Conservation (phyloP, 2,888 invertebrate genomes). For the Parelbella ahira region DNA sequence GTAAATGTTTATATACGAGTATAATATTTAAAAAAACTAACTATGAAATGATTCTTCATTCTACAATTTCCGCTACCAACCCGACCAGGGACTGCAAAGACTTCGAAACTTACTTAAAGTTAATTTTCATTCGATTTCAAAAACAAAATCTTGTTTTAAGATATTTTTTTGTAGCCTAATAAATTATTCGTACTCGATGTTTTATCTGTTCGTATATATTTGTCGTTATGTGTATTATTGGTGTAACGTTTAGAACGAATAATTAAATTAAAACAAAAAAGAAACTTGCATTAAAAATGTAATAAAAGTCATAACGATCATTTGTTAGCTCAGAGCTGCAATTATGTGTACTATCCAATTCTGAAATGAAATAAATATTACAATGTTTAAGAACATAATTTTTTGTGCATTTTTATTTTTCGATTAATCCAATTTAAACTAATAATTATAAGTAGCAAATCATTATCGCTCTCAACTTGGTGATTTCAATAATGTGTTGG, state of each 20-base stretch:
- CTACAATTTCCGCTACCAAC: no score
- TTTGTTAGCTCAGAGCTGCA: constrained; percentile 65
- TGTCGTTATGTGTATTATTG: constrained; percentile 30
- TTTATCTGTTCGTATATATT: constrained; percentile 6
- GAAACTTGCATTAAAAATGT: constrained; percentile 36
- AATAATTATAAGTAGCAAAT: no score
- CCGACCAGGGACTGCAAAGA: no score
- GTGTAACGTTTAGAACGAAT: constrained; percentile 53
- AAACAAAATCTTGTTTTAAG: no score
- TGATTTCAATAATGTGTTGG: no score
- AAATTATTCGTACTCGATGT: constrained; percentile 13
- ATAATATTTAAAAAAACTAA: not conserved
- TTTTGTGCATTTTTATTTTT: constrained; percentile 4
- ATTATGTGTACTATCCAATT: constrained; percentile 29
- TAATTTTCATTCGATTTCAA: not conserved
- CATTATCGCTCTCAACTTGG: no score
- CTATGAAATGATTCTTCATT: not conserved
- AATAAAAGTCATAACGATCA: constrained; percentile 31
- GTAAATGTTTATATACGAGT: no score
- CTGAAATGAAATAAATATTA: constrained; percentile 44
- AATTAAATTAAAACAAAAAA: constrained; percentile 29
- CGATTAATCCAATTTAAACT: no score
- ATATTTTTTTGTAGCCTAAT: no score
- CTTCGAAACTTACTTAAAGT: no score
- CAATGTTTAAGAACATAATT: constrained; percentile 41